Conservation (phyloP, 2,888 invertebrate genomes). For the Ornithoptera priamus region DNA sequence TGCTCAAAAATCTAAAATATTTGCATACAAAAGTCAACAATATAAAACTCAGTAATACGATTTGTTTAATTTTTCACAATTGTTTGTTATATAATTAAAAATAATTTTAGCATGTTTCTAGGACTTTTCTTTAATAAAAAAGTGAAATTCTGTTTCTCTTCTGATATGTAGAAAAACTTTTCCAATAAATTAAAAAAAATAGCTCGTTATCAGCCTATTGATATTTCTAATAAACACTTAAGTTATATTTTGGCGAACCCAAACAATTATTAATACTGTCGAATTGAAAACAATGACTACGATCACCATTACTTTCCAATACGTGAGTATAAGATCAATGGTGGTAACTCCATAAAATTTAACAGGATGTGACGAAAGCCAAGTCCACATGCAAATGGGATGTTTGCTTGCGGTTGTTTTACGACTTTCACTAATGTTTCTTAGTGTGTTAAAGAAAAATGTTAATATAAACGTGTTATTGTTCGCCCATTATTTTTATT, state of each 20-base stretch:
- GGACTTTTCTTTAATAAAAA: too few relatives aligned
- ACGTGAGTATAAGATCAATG: conserved; percentile 9
- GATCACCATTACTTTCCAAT: conserved; percentile 15
- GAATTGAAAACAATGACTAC: background rate
- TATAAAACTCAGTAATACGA: too few relatives aligned
- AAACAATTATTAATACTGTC: background rate
- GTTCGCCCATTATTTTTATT: background rate
- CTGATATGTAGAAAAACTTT: too few relatives aligned
- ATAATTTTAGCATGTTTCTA: too few relatives aligned
- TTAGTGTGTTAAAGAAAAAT: conserved; percentile 36
- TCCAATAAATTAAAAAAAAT: too few relatives aligned
- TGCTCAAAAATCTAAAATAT: too few relatives aligned
- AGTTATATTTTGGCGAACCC: background rate
- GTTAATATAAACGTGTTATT: background rate
- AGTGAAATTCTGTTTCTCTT: too few relatives aligned
- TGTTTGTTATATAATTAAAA: too few relatives aligned
- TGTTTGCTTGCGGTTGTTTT: conserved; percentile 5
- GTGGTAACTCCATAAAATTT: conserved; percentile 10
- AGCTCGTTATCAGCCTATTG: too few relatives aligned
- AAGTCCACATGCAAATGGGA: conserved; percentile 3
- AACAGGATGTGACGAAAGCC: conserved; percentile 16
- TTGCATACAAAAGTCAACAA: too few relatives aligned
- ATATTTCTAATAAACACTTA: background rate
- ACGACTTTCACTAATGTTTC: conserved; percentile 3
- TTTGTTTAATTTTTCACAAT: too few relatives aligned